Conservation (phyloP, 2,113 vertebrate species). For the Osmerus eperlanus region DNA sequence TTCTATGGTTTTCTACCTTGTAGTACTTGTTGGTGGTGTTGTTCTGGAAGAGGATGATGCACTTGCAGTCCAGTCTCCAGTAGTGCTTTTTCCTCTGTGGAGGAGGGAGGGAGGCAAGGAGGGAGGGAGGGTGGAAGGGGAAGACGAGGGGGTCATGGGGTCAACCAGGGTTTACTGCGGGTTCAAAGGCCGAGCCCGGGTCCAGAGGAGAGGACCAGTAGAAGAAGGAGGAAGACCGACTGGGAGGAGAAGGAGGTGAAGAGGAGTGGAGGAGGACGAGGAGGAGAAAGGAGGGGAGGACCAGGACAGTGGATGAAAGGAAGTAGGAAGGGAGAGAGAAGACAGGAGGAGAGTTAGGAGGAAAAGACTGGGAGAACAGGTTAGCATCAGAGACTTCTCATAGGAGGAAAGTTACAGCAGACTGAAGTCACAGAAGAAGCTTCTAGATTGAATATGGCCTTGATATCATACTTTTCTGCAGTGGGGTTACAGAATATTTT, state of each 20-base stretch:
- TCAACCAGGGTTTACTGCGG: slow-evolving; percentile 30
- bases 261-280: background rate
- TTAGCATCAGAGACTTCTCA: background rate
- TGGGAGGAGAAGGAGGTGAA: slow-evolving; percentile 11
- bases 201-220: slow-evolving; percentile 28
- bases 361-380: background rate
- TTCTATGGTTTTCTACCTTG: background rate
- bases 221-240: background rate
- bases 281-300: background rate
- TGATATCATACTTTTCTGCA: too few species aligned
- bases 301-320: background rate
- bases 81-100: slow-evolving; percentile 86
- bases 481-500: too few species aligned
- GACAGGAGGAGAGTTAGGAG: slow-evolving; percentile 15
- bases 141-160: slow-evolving; percentile 13
- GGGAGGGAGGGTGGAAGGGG: slow-evolving; percentile 3
- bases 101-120: slow-evolving; percentile 15
- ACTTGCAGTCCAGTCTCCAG: slow-evolving; percentile 89
- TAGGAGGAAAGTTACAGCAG: background rate
- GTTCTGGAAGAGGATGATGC: slow-evolving; percentile 88
- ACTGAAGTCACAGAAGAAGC: too few species aligned
- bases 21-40: slow-evolving; percentile 80
- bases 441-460: too few species aligned
- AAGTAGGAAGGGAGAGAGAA: slow-evolving; percentile 3
- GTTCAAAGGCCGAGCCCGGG: slow-evolving; percentile 2